A percentile compares a stretch with the other conserved stretches of the same genome.
Conservation (phyloP, 2,797 vertebrate genomes). For the Hybognathus amarus region DNA sequence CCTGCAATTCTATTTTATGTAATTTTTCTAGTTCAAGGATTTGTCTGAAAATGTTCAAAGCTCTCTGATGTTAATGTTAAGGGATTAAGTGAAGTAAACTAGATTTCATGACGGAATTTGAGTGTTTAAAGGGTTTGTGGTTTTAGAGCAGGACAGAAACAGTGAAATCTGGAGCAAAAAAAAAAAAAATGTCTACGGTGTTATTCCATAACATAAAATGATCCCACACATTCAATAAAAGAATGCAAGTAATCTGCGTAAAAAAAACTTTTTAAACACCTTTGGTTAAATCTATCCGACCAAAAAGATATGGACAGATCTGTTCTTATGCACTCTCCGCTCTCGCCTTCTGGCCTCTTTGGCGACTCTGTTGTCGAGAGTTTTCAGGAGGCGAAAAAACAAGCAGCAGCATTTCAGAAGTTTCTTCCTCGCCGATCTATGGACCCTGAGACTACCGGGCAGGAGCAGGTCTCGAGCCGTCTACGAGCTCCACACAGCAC, state of each 20-base stretch:
- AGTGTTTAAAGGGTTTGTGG: conserved; percentile 34
- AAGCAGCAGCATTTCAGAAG: too few relatives aligned
- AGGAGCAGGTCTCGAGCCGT: too few relatives aligned
- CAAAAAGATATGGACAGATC: too few relatives aligned
- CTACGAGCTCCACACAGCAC: too few relatives aligned
- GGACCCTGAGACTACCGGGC: too few relatives aligned
- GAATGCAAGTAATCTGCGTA: neutral
- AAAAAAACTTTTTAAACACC: neutral
- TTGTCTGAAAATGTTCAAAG: conserved; percentile 49
- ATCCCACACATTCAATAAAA: neutral
- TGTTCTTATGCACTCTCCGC: too few relatives aligned
- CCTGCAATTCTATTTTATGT: neutral
- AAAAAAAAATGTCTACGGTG: too few relatives aligned
- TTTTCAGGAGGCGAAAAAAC: too few relatives aligned
- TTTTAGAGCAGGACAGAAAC: conserved; percentile 13
- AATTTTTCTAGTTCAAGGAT: conserved; percentile 50
- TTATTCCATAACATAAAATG: neutral
- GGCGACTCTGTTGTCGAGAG: too few relatives aligned
- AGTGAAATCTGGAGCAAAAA: conserved; percentile 16
- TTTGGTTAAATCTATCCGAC: too few relatives aligned
- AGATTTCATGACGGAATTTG: conserved; percentile 39
- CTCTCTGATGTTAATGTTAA: conserved; percentile 16
- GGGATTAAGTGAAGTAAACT: conserved; percentile 47
- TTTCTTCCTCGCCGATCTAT: too few relatives aligned
- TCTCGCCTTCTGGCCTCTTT: too few relatives aligned